Conservation (phyloP, 37 sponge, comb jelly and placozoan species). For the Hexactinellida sp. region DNA sequence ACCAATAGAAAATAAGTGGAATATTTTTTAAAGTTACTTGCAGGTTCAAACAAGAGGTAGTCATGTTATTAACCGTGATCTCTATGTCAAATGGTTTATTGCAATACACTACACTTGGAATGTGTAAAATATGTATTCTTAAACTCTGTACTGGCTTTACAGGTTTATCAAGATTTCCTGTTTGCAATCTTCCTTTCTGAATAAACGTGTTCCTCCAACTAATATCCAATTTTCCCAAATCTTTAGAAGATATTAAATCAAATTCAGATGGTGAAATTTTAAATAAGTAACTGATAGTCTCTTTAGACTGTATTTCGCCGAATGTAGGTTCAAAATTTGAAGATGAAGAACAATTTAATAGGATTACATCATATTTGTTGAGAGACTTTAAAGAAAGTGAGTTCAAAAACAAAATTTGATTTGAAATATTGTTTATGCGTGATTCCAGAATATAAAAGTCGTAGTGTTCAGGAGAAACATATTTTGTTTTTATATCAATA, state of each 20-base stretch:
- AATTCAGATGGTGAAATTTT: not conserved
- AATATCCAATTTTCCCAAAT: not conserved
- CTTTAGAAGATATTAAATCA: not conserved
- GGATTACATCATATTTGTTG: not conserved
- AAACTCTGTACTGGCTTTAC: not conserved
- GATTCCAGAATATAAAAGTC: not conserved
- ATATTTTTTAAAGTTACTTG: not conserved
- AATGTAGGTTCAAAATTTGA: not conserved
- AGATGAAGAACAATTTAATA: not conserved
- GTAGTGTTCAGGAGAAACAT: not conserved
- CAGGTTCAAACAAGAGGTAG: not conserved
- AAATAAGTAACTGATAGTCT: not conserved
- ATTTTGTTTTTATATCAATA: not conserved
- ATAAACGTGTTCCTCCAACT: not conserved
- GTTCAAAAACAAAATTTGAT: not conserved
- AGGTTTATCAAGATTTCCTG: slow-evolving; percentile 5
- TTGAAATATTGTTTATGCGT: not conserved
- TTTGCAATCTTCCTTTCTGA: not conserved
- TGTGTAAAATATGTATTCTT: not conserved
- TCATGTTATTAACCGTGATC: not conserved
- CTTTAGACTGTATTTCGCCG: not conserved
- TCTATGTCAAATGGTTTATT: not conserved
- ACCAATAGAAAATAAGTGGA: not conserved
- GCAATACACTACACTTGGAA: not conserved
- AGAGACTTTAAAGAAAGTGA: not conserved